These are phyloP conservation scores for Atta colombica DNA, from an alignment of 1,140 invertebrate species.

Conservation along the genomic window DNA sequence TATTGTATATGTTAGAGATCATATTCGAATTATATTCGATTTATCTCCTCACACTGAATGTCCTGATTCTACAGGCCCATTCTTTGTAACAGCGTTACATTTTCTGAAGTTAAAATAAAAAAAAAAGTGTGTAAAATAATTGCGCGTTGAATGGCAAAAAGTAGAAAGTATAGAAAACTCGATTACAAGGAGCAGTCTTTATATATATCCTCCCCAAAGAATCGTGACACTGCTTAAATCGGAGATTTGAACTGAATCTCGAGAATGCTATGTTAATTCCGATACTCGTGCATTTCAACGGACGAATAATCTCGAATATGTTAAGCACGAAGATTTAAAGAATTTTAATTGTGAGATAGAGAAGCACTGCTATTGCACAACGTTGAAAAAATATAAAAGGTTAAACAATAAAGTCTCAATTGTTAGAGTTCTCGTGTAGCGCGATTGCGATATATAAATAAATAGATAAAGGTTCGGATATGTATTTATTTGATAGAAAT, in stretches of 20 bases:
- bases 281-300: not conserved
- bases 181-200: not conserved
- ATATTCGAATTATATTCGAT: constrained; percentile 40
- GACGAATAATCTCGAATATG: constrained; percentile 20
- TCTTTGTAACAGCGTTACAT: constrained; percentile 10
- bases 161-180: not conserved
- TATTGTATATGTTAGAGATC: constrained; percentile 26
- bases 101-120: constrained; percentile 12
- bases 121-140: not conserved
- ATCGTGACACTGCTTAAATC: not conserved
- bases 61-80: not conserved
- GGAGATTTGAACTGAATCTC: not conserved
- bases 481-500: not conserved
- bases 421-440: constrained; percentile 22
- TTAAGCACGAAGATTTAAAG: not conserved
- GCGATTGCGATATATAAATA: constrained; percentile 39
- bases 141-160: not conserved
- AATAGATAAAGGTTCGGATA: constrained; percentile 17
- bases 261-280: not conserved
- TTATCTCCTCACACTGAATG: constrained; percentile 14
- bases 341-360: constrained; percentile 6
- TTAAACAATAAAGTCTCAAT: not conserved
- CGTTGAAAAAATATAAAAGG: not conserved
- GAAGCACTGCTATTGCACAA: constrained; percentile 8
- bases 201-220: not conserved